Evolutionary conservation across 2,888 invertebrate genomes (phyloP).

Genomic region (Brassicogethes aeneus): DNA sequence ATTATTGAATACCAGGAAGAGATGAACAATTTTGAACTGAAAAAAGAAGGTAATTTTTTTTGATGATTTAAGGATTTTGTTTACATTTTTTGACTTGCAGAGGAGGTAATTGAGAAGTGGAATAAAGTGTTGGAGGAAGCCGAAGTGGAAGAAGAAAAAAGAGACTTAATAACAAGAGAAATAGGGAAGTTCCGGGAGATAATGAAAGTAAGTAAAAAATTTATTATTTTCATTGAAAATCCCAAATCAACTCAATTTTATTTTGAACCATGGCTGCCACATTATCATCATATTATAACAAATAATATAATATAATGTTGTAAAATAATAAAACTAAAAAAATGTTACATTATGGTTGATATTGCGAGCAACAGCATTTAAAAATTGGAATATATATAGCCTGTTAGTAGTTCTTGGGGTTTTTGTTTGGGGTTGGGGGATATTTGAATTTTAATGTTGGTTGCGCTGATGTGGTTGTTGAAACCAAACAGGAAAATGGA

Average conservation of each 20-base stretch:
- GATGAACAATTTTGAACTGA: constrained; percentile 58
- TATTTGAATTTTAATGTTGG: constrained; percentile 37
- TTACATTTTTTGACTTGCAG: constrained; percentile 37
- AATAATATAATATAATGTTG: no score
- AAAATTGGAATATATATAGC: no score
- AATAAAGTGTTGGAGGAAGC: constrained; percentile 69
- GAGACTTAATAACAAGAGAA: constrained; percentile 92
- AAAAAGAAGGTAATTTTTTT: constrained; percentile 47
- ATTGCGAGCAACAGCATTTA: no score
- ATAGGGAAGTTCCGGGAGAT: constrained; percentile 96
- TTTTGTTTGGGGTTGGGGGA: no score
- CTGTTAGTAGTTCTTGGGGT: background rate
- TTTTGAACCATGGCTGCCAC: no score
- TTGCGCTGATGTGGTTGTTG: constrained; percentile 42
- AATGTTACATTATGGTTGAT: no score
- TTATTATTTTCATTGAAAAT: constrained; percentile 5
- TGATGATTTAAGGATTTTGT: background rate
- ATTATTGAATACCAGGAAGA: constrained; percentile 75
- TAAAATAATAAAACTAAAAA: no score
- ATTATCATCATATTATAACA: no score
- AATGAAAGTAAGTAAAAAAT: constrained; percentile 70
- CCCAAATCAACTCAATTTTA: no score
- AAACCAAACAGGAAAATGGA: constrained; percentile 44
- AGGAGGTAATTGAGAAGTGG: constrained; percentile 57
- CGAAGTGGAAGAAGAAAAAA: constrained; percentile 92